Evolutionary conservation across 2,113 vertebrate species (phyloP), one percentile per base, ranked within the genome.

Genomic region (Chascanopsetta lugubris): DNA sequence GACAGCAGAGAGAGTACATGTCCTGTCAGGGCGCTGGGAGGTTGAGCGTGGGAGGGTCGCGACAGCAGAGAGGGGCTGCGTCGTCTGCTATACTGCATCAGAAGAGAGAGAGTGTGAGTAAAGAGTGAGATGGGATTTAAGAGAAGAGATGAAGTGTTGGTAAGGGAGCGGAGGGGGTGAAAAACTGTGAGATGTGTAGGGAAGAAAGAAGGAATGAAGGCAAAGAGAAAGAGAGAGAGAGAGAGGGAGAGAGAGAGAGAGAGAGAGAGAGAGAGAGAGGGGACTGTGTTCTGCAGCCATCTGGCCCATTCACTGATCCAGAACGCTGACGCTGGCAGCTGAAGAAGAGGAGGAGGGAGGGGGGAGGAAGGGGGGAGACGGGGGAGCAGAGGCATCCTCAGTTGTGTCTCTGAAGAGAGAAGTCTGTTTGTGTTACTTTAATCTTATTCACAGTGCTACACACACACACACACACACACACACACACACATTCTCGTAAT

Each of bases 271-370:
- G 47, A 73, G 83, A 72, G 69, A 69, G 72, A 36, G 69, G 32
- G 72, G 67, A 72, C 77, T 67, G 71, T 87, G 74, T 87, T 81
- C 79, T 80, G 71, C 72, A 86, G 85, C 87, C 90, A 91, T 91
- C 87, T 91, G 87, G 84, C 81, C 88, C 50, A 60, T 84, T 82
- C 87, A 89, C 83, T 86, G 88, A 90, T 90, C 90, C 90, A 89
- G 89, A 91, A 90, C 84, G 68, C 64, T 87, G 79, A 87, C 83
- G 82, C 83, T 85, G 82, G 86, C 83, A 89, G 88, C 76, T 85
- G 75, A 82, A 73, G 62, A 79, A 79, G 64, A 77, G 58, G 61
- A 81, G 64, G 75, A 65, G 38, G 75, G 72, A 48, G 48, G 62
- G 65, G 72, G 79, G 64, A 77, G 68, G 38, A 77, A 74, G 51